A percentile compares a stretch with the other conserved stretches of the same genome.
phyloP scores from a whole-genome alignment of 1,140 invertebrate species.

The Limonius californicus region DNA sequence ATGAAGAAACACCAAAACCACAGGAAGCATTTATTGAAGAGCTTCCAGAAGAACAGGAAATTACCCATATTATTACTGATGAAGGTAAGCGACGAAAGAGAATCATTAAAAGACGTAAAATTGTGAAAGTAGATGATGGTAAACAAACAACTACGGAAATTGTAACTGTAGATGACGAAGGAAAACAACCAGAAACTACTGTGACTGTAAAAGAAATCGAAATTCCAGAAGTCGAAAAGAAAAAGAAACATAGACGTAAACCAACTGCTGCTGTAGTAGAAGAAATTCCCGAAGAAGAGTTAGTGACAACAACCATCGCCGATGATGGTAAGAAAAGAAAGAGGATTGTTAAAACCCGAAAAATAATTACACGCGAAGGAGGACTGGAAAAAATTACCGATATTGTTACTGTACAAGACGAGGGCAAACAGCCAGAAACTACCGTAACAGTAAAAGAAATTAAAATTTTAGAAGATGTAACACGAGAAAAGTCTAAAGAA shows the following conservation, averaged over 20 bases:
- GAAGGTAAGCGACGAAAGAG: constrained; percentile 21
- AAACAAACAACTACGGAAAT: constrained; percentile 30
- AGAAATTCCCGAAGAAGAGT: constrained; percentile 38
- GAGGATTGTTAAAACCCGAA: constrained; percentile 41
- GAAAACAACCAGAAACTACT: constrained; percentile 40
- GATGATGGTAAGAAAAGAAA: constrained; percentile 44
- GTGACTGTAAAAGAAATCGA: constrained; percentile 30
- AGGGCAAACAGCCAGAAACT: constrained; percentile 40
- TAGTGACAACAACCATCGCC: constrained; percentile 32
- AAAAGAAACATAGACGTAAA: constrained; percentile 20
- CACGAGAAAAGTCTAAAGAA: constrained; percentile 23
- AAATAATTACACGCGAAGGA: constrained; percentile 37
- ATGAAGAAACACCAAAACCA: constrained; percentile 23
- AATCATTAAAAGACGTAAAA: constrained; percentile 23
- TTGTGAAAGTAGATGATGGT: constrained; percentile 38
- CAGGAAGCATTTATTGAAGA: constrained; percentile 46
- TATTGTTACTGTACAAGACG: constrained; percentile 41
- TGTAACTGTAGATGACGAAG: constrained; percentile 40
- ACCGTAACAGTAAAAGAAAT: constrained; percentile 20
- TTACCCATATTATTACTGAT: constrained; percentile 27
- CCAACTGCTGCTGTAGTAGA: constrained; percentile 33
- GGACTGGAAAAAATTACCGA: constrained; percentile 29
- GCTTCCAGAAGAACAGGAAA: constrained; percentile 19
- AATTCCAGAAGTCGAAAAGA: constrained; percentile 34
- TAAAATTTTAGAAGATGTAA: constrained; percentile 32